Percentiles rank a stretch among this genome's conserved stretches.
Conservation (phyloP, 2,113 vertebrate species). For the Notarius lentiginosus region DNA sequence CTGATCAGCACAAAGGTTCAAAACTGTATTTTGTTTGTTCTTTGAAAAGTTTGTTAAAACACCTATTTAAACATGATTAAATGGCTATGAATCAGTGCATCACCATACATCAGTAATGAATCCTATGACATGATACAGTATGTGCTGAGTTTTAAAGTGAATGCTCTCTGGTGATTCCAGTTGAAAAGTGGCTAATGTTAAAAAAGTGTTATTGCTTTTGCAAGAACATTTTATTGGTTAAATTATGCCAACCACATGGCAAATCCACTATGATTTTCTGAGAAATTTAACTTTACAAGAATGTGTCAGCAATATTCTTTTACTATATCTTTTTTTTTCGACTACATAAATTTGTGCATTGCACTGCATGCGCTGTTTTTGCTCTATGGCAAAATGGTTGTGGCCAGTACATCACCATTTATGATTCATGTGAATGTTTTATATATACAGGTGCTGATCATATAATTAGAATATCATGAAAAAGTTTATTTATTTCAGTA, state of each 20-base stretch:
- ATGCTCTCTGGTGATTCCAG: conserved; percentile 17
- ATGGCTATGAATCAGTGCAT: not conserved
- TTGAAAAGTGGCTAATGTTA: conserved; percentile 32
- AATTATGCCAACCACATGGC: conserved; percentile 29
- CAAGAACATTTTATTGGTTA: conserved; percentile 35
- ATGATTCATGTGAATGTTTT: too few species aligned
- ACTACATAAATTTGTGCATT: not conserved
- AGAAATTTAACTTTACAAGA: conserved; percentile 11
- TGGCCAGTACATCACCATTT: too few species aligned
- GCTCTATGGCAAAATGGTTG: not conserved
- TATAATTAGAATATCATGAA: too few species aligned
- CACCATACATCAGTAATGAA: not conserved
- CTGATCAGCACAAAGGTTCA: not conserved
- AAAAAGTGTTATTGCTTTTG: conserved; percentile 36
- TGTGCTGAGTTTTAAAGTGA: conserved; percentile 1
- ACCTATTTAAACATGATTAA: not conserved
- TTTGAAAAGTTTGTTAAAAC: not conserved
- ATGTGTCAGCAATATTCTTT: conserved; percentile 22
- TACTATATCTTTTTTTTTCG: conserved; percentile 5
- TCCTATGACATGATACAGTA: not conserved
- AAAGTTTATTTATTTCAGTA: too few species aligned
- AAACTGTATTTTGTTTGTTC: not conserved
- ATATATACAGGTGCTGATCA: too few species aligned
- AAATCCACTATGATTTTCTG: not conserved
- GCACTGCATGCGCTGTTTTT: not conserved